Evolutionary conservation across 2,113 vertebrate genomes (phyloP).

Genomic region (Campylorhamphus procurvoides): DNA sequence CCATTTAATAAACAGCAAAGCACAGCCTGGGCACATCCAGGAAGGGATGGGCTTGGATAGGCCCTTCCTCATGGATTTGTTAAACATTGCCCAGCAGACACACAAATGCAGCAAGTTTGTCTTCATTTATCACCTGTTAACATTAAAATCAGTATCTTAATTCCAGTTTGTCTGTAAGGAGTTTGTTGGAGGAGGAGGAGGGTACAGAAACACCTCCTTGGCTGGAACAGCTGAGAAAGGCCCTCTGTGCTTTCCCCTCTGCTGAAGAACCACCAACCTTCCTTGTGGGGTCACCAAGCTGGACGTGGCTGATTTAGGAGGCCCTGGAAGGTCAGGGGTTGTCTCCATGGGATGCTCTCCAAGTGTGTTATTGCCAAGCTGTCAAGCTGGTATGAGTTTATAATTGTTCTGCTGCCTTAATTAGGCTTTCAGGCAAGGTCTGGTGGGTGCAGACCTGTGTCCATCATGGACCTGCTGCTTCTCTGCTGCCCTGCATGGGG

Average conservation of each 20-base stretch:
- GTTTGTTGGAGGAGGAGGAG: neutral
- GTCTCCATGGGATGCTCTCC: neutral
- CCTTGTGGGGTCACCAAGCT: neutral
- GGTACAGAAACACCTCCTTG: rapidly evolving
- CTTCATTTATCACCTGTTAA: neutral
- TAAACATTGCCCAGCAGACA: neutral
- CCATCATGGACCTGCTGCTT: rapidly evolving
- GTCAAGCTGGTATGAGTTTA: neutral
- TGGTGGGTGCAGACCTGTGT: neutral
- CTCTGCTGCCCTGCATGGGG: rapidly evolving
- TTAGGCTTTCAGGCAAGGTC: neutral
- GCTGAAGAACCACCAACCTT: neutral
- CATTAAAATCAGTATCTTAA: neutral
- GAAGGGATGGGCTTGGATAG: neutral
- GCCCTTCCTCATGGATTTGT: neutral
- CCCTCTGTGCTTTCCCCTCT: neutral
- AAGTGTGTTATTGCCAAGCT: neutral
- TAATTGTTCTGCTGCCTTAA: neutral
- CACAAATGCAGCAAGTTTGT: neutral
- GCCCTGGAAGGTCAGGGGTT: neutral
- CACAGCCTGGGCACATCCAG: neutral
- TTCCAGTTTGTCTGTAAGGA: neutral
- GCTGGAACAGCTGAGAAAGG: neutral
- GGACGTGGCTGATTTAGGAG: neutral
- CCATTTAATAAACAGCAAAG: neutral